A percentile compares a stretch with the other conserved stretches of the same genome.
These are phyloP conservation scores for Papilio polytes DNA, from an alignment of 1,140 invertebrate species.

Conservation along the genomic window DNA sequence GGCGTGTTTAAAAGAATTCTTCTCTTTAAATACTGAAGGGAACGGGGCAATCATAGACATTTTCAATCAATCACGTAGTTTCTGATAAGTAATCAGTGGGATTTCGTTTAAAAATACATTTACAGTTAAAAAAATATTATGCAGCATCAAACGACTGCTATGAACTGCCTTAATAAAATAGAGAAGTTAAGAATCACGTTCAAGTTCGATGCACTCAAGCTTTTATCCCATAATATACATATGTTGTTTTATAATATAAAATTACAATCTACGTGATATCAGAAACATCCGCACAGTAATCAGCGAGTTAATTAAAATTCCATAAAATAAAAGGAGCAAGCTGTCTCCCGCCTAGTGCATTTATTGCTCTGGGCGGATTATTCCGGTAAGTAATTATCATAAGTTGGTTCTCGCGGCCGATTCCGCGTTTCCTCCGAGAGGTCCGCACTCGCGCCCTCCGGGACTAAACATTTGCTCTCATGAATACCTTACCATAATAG, in stretches of 20 bases:
- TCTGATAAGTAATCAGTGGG: background rate
- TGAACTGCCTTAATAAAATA: background rate
- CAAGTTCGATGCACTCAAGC: background rate
- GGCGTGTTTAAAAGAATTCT: background rate
- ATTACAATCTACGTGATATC: background rate
- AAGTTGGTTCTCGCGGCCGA: slow-evolving; percentile 64
- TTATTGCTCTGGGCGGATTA: slow-evolving; percentile 61
- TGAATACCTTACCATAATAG: slow-evolving; percentile 81
- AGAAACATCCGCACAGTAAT: background rate
- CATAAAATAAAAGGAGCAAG: slow-evolving; percentile 22
- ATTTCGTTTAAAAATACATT: background rate
- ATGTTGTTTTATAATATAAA: background rate
- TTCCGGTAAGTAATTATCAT: slow-evolving; percentile 75
- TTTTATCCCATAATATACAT: background rate
- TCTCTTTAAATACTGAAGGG: background rate
- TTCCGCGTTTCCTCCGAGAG: slow-evolving; percentile 61
- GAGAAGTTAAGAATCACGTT: background rate
- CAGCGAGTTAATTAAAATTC: slow-evolving; percentile 35
- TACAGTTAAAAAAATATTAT: background rate
- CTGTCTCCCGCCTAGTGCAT: slow-evolving; percentile 29
- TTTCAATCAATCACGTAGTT: background rate
- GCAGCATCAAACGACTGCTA: background rate
- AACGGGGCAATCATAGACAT: background rate
- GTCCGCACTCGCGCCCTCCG: slow-evolving; percentile 60
- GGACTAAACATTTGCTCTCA: slow-evolving; percentile 78